A percentile compares a stretch with the other conserved stretches of the same genome.
These are phyloP conservation scores for Propsilocerus akamusi DNA, from an alignment of 1,140 invertebrate genomes.

Conservation along the genomic window DNA sequence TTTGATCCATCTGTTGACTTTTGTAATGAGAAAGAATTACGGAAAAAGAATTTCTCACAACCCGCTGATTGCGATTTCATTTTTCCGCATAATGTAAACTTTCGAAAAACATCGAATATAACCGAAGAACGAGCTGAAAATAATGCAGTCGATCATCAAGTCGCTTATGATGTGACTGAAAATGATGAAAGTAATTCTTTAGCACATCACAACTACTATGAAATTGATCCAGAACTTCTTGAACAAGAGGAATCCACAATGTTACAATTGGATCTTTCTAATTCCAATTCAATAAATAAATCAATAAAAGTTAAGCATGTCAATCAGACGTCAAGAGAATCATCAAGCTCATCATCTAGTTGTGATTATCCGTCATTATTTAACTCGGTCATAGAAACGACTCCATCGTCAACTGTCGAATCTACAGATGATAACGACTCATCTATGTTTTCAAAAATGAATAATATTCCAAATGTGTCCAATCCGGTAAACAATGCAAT, in stretches of 20 bases:
- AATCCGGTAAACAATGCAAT: too few species aligned
- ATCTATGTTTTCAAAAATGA: too few species aligned
- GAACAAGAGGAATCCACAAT: neutral
- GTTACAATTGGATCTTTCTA: neutral
- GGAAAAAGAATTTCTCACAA: neutral
- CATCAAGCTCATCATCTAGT: neutral
- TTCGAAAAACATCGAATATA: neutral
- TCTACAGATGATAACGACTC: neutral
- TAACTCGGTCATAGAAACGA: neutral
- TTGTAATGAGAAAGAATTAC: slow-evolving; percentile 21
- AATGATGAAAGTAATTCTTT: neutral
- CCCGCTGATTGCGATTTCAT: neutral
- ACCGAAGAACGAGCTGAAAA: neutral
- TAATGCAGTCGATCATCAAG: neutral
- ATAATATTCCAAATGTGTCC: neutral
- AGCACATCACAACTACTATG: neutral
- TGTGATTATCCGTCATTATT: neutral
- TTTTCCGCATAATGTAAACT: neutral
- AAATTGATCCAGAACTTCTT: neutral
- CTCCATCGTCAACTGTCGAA: neutral
- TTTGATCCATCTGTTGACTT: slow-evolving; percentile 22
- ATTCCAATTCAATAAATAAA: too few species aligned
- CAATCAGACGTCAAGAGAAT: neutral
- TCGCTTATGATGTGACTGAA: neutral
- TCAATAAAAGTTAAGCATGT: neutral